These are phyloP conservation scores for Phortica variegata DNA, from an alignment of 1,140 invertebrate species.

Conservation along the genomic window DNA sequence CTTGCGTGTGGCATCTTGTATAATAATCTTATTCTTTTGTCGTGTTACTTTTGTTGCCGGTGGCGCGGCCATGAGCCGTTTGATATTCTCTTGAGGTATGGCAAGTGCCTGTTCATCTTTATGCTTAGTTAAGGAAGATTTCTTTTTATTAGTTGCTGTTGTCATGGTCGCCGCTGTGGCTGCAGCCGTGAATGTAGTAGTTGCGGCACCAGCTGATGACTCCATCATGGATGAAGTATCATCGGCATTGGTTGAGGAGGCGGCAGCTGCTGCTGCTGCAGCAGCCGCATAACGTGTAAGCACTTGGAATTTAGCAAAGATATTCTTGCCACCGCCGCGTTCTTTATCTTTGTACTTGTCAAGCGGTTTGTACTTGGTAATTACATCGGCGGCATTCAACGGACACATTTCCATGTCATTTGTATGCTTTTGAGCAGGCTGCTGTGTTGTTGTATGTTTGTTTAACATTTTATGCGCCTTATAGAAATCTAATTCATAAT, in stretches of 20 bases:
- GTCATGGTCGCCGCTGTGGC: constrained; percentile 5
- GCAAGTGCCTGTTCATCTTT: constrained; percentile 36
- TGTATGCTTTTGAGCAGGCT: constrained; percentile 20
- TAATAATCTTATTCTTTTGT: constrained; percentile 75
- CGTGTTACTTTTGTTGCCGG: constrained; percentile 73
- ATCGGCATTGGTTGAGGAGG: constrained; percentile 32
- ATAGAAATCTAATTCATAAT: constrained; percentile 51
- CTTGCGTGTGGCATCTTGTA: constrained; percentile 62
- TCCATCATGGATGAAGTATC: constrained; percentile 31
- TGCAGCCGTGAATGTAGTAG: constrained; percentile 26
- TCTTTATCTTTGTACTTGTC: constrained; percentile 55
- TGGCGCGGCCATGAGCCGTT: constrained; percentile 62
- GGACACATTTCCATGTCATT: constrained; percentile 25
- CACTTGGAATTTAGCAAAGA: constrained; percentile 55
- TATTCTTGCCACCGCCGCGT: constrained; percentile 43
- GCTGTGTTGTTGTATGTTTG: constrained; percentile 18
- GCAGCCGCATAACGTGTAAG: constrained; percentile 46
- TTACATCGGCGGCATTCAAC: constrained; percentile 14
- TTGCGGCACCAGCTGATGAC: constrained; percentile 24
- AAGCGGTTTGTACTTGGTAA: constrained; percentile 30
- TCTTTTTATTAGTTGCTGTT: neutral
- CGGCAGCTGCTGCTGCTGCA: constrained; percentile 32
- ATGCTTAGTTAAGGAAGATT: constrained; percentile 8
- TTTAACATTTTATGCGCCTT: constrained; percentile 13
- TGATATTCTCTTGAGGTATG: constrained; percentile 64